Base-by-base conservation (phyloP, 2,888 invertebrate species). In the Amorpha juglandis region DNA sequence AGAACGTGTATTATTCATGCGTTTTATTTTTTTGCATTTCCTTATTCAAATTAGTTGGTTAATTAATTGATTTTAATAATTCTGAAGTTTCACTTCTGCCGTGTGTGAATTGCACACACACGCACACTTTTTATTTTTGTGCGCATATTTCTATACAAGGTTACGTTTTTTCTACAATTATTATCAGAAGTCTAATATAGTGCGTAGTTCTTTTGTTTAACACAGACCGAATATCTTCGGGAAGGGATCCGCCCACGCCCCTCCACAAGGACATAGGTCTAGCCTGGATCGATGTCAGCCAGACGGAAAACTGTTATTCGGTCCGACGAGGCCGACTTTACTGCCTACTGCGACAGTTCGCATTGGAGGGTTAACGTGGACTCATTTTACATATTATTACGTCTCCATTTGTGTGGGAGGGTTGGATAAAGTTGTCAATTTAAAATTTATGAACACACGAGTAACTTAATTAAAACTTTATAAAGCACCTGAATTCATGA, bases 201-300 rank as follows among this genome's bases (percentile, higher is more conserved):
- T 14, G 45, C 14, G 11, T 19, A 4, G n/a, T 14, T 42, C 38
- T 38, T 58, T 58, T 58, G 42, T 58, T 58, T 42, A 33, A 14
- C 14, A 53, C 53, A 55, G 55, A 55, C 55, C 11, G 16, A 38
- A 55, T 63, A 63, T 51, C 55, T 58, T 27, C 38, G 50, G 16
- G 50, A 4, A 27, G 47, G 45, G 45, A n/a, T 19, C 27, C 27
- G 27, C 27, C 62, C n/a, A 45, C 58, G 47, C 55, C 35, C 47
- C 35, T 16, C 58, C n/a, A 42, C 45, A 63, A 66, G 53, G 63
- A 47, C 52, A 63, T 19, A 63, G 63, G 66, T 52, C 66, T 62
- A 51, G 66, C 35, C 66, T 66, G 66, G 66, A 66, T 66, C 66
- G 62, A 66, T 66, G 63, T 47, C 45, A 16, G 66, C 65, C 63